A percentile compares a stretch with the other conserved stretches of the same genome.
phyloP scores from a whole-genome alignment of 2,888 invertebrate genomes.

The Pardosa pseudoannulata region DNA sequence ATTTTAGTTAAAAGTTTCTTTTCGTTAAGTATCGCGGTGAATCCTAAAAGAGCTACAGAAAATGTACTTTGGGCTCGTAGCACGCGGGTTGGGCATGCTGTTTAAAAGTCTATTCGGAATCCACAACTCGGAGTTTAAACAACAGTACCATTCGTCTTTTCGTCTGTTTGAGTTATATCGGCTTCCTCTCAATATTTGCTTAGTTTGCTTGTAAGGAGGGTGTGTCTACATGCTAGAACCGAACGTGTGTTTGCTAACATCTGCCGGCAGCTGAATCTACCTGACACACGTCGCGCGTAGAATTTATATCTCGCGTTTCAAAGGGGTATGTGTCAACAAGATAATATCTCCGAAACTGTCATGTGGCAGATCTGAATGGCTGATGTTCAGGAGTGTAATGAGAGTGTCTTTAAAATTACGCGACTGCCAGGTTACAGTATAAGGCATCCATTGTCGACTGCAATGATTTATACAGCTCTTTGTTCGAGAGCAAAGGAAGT shows the following conservation, averaged over 20 bases:
- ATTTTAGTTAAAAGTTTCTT: too few species aligned
- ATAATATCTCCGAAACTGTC: background rate
- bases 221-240: background rate
- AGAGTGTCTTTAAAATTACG: too few species aligned
- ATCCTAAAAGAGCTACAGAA: too few species aligned
- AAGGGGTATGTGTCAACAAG: constrained; percentile 9
- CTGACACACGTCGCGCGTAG: background rate
- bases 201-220: too few species aligned
- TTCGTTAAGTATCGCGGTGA: too few species aligned
- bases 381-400: background rate
- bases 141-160: too few species aligned
- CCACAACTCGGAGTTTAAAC: too few species aligned
- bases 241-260: background rate
- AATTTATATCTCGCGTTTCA: background rate
- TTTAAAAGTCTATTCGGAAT: too few species aligned
- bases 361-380: background rate
- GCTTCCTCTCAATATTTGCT: too few species aligned
- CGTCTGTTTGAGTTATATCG: too few species aligned
- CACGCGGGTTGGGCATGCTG: too few species aligned
- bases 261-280: background rate
- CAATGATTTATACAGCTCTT: background rate
- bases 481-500: background rate
- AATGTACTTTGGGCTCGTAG: too few species aligned
- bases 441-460: background rate
- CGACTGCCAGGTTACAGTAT: background rate